Evolutionary conservation across 2,888 invertebrate genomes (phyloP), one percentile per base, ranked within the genome.

Genomic region (Eucera pruinosa): DNA sequence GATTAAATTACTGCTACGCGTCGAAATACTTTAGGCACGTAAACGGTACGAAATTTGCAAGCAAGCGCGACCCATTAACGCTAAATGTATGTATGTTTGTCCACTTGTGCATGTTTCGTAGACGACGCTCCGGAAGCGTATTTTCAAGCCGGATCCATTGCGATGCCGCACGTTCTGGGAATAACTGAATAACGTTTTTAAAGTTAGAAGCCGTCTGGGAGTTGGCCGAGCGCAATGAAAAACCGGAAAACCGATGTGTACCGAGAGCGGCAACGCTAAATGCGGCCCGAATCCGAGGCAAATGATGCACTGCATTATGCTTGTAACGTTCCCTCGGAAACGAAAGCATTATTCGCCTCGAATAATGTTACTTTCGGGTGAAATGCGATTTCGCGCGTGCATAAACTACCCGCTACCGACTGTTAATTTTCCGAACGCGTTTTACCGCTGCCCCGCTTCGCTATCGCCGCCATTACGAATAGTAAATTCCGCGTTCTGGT

Each of bases 281-380:
- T 43, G 36, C 36, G 36, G 23, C 39, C 33, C 47, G 39, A 54
- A 74, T 18, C 41, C 41, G 41, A 27, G 58, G 76, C 47, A 43
- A 75, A 75, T 65, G 74, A 74, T 60, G 75, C 58, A 41, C 50
- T 20, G 75, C 58, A 65, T 75, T 75, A 75, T 75, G 52, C 47
- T 30, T 15, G 75, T 50, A 54, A 64, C 64, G 52, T 41, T 45
- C 7, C 30, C 57, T 23, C 43, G 57, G 74, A 60, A 65, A 41
- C 75, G 75, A 74, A 65, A 75, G 45, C 74, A 52, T 75, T 75
- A 47, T 60, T 75, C 76, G 65, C 23, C 25, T 2, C 41, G 65
- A 65, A 75, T 54, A 60, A 65, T 54, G 75, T 60, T 65, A 74
- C 58, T 41, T 57, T 50, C 65, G 41, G 30, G 30, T 39, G 64